These are phyloP conservation scores for Ambastaia sidthimunki DNA, from an alignment of 2,797 vertebrate species.

Conservation along the genomic window DNA sequence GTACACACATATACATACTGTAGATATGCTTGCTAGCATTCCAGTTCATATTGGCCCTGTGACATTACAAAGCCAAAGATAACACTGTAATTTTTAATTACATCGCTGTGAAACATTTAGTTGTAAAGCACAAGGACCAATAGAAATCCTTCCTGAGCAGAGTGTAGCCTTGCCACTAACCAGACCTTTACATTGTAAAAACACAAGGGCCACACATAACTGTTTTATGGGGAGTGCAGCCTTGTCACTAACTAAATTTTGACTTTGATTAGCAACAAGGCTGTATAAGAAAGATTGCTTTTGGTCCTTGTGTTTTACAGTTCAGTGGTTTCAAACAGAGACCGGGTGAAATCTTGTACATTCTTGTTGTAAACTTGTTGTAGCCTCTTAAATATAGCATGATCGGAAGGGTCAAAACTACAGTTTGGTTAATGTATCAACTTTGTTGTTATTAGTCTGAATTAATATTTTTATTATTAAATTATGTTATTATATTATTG, in stretches of 20 bases:
- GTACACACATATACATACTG: not conserved
- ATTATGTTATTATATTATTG: not conserved
- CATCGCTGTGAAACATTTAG: not conserved
- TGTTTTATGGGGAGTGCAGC: not conserved
- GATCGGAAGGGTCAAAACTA: not conserved
- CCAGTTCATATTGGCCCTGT: not conserved
- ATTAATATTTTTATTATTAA: not conserved
- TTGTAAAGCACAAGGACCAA: not conserved
- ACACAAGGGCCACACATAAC: not conserved
- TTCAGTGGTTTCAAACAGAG: constrained; percentile 12
- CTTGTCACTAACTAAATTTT: not conserved
- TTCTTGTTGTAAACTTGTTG: not conserved
- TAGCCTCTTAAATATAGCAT: not conserved
- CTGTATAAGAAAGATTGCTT: not conserved
- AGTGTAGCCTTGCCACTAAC: not conserved
- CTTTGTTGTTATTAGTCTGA: not conserved
- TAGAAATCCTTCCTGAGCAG: not conserved
- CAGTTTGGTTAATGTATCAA: not conserved
- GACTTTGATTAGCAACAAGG: not conserved
- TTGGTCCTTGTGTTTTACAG: not conserved
- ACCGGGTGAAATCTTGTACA: not conserved
- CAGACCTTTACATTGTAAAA: not conserved
- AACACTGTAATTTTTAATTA: not conserved
- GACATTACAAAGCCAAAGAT: not conserved
- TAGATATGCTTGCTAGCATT: not conserved